phyloP scores from a whole-genome alignment of 2,113 vertebrate genomes.

The Tragelaphus scriptus region DNA sequence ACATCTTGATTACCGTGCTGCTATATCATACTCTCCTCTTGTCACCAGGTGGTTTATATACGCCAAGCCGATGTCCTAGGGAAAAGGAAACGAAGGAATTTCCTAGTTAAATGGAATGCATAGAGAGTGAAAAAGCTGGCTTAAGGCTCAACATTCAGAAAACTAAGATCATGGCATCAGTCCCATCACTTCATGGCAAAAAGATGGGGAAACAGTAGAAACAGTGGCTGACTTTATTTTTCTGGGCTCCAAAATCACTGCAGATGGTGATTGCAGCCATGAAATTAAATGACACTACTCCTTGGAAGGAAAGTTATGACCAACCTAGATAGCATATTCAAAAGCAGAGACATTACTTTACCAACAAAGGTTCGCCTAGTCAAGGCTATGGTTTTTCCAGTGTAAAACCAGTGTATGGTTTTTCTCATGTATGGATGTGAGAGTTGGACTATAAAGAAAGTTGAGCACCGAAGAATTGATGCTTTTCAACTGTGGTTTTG shows the following conservation, averaged over 20 bases:
- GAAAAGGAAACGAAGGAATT: constrained; percentile 30
- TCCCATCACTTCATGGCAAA: not conserved
- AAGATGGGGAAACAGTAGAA: not conserved
- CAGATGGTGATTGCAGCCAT: too few species aligned
- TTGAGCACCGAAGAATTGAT: not conserved
- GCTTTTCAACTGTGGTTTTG: not conserved
- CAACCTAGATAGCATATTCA: too few species aligned
- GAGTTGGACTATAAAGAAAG: not conserved
- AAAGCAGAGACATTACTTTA: not conserved
- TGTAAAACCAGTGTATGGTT: too few species aligned
- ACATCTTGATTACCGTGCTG: constrained; percentile 88
- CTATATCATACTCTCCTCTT: constrained; percentile 90
- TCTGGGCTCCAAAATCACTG: not conserved
- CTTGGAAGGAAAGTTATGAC: too few species aligned
- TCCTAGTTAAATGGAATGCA: not conserved
- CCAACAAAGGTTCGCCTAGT: not conserved
- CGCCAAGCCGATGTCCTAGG: constrained; percentile 93
- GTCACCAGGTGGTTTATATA: constrained; percentile 95
- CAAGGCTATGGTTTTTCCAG: not conserved
- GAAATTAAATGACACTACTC: too few species aligned
- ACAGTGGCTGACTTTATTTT: not conserved
- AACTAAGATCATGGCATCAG: not conserved
- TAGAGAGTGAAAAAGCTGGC: not conserved
- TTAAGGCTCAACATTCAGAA: not conserved
- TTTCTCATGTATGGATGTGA: not conserved